phyloP scores from a whole-genome alignment of 2,888 invertebrate genomes.

The Caenorhabditis doughertyi region DNA sequence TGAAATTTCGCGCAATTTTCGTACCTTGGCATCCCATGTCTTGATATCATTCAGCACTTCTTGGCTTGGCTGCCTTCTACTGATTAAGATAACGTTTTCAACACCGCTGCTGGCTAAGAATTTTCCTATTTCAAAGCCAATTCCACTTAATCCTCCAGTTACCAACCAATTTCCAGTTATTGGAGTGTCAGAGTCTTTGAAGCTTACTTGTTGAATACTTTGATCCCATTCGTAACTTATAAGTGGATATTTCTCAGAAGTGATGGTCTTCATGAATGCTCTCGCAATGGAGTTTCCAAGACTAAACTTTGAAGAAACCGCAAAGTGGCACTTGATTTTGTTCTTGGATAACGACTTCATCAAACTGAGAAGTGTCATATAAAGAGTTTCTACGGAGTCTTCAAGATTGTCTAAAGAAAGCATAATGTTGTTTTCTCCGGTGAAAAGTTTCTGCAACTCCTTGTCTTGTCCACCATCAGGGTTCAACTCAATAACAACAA shows the following conservation, averaged over 20 bases:
- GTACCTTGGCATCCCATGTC: constrained; percentile 57
- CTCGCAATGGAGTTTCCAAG: constrained; percentile 55
- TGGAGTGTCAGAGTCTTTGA: neutral
- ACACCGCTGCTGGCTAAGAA: constrained; percentile 64
- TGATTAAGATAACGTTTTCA: constrained; percentile 65
- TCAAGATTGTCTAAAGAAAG: constrained; percentile 22
- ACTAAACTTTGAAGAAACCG: constrained; percentile 33
- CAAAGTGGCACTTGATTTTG: constrained; percentile 39
- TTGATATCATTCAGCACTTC: constrained; percentile 48
- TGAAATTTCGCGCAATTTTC: neutral
- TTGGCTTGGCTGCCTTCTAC: constrained; percentile 65
- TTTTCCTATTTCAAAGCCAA: constrained; percentile 77
- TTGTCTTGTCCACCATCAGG: constrained; percentile 34
- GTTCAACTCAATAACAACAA: constrained; percentile 4
- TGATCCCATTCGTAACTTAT: constrained; percentile 68
- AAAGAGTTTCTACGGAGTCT: constrained; percentile 26
- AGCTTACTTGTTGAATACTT: constrained; percentile 61
- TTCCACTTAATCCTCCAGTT: constrained; percentile 79
- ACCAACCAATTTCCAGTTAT: constrained; percentile 73
- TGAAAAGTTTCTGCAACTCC: neutral
- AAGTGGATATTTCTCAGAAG: constrained; percentile 68
- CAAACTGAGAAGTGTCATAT: constrained; percentile 56
- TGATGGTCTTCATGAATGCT: constrained; percentile 70
- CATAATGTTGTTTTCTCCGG: constrained; percentile 1
- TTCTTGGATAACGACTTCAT: constrained; percentile 29